Percentiles rank a stretch among this genome's conserved stretches.
phyloP scores from a whole-genome alignment of 23 tunicate genomes.

The Styela clava region DNA sequence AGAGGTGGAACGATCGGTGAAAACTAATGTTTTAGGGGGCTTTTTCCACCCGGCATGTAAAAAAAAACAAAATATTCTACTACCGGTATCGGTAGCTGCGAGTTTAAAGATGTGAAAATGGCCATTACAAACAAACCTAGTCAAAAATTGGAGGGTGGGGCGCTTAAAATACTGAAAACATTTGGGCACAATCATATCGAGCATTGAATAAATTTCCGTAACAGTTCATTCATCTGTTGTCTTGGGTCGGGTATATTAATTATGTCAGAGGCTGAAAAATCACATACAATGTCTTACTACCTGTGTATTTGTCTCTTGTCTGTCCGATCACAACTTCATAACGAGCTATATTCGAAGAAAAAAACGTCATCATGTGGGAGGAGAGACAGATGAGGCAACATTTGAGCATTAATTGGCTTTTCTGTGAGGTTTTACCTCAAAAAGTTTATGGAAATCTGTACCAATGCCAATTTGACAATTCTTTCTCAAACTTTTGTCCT shows the following conservation, averaged over 20 bases:
- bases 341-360: background rate
- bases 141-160: no score
- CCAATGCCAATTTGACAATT: conserved; percentile 9
- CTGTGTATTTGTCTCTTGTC: conserved; percentile 7
- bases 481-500: no score
- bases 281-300: background rate
- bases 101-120: no score
- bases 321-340: conserved; percentile 10
- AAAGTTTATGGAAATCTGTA: background rate
- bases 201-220: no score
- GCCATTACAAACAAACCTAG: no score
- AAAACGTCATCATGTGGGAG: background rate
- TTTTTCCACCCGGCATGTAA: no score
- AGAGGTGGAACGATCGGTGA: conserved; percentile 15
- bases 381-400: conserved; percentile 1
- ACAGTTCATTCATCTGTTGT: no score
- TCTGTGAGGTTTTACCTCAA: background rate
- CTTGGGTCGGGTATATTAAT: background rate
- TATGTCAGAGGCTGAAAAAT: background rate
- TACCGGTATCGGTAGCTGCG: no score
- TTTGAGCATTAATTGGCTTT: background rate
- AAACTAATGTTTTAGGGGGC: no score
- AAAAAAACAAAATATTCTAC: no score
- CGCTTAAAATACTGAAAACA: no score
- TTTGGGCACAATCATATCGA: no score